phyloP scores from a whole-genome alignment of 2,797 vertebrate species.

The Pyrocephalus nanus region DNA sequence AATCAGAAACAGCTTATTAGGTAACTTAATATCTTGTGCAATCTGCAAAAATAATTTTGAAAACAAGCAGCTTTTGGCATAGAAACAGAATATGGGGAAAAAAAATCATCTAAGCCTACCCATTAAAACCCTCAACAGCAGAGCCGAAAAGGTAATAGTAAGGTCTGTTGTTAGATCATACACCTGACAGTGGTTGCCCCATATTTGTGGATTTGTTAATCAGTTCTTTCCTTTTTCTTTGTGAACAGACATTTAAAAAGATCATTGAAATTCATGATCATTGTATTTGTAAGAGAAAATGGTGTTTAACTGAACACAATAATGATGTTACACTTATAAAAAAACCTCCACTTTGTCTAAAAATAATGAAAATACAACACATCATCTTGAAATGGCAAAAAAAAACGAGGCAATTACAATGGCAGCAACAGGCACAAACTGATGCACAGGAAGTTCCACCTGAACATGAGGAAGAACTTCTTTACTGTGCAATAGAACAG shows the following conservation, averaged over 20 bases:
- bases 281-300: neutral
- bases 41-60: neutral
- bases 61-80: neutral
- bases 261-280: neutral
- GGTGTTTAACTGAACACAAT: neutral
- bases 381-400: neutral
- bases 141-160: neutral
- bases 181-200: neutral
- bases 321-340: neutral
- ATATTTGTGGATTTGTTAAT: neutral
- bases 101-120: neutral
- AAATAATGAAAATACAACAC: neutral
- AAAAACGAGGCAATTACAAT: neutral
- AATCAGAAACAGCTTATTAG: constrained; percentile 24
- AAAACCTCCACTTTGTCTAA: neutral
- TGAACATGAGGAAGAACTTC: neutral
- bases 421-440: neutral
- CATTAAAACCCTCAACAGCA: neutral
- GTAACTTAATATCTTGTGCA: neutral
- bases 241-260: neutral
- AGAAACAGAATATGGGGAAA: fast-evolving
- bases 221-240: neutral
- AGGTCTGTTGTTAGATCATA: neutral
- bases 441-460: neutral
- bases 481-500: neutral